Evolutionary conservation across 1,140 invertebrate species (phyloP).

Genomic region (Pantala flavescens): DNA sequence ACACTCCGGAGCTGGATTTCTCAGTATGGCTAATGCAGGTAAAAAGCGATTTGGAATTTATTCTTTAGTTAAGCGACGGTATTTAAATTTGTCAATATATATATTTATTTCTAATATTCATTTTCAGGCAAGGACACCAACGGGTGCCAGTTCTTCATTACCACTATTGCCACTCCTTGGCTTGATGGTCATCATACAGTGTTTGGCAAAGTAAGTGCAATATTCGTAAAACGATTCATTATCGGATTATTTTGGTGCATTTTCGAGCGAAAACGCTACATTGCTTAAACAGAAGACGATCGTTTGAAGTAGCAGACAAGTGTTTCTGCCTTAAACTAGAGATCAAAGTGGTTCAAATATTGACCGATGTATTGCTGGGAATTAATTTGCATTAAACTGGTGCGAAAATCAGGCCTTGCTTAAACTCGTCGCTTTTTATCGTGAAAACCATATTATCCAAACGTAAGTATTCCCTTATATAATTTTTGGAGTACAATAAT

Average conservation of each 20-base stretch:
- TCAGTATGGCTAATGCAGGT: conserved; percentile 94
- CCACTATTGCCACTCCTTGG: conserved; percentile 78
- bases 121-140: conserved; percentile 42
- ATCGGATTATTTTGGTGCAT: conserved; percentile 14
- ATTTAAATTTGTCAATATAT: neutral
- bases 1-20: conserved; percentile 76
- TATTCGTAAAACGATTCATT: conserved; percentile 10
- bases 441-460: no score
- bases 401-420: no score
- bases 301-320: neutral
- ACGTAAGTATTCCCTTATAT: no score
- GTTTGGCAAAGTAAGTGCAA: conserved; percentile 73
- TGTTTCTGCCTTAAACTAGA: no score
- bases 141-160: conserved; percentile 96
- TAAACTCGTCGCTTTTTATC: no score
- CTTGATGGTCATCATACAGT: conserved; percentile 85
- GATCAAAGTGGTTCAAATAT: no score
- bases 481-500: no score
- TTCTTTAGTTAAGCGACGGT: neutral
- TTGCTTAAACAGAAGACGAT: neutral
- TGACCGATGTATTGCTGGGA: no score
- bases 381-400: no score
- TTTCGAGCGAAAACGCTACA: neutral
- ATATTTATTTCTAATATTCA: neutral
- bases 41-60: conserved; percentile 22